Evolutionary conservation across 2,113 vertebrate genomes (phyloP).

Genomic region (Ictalurus punctatus): DNA sequence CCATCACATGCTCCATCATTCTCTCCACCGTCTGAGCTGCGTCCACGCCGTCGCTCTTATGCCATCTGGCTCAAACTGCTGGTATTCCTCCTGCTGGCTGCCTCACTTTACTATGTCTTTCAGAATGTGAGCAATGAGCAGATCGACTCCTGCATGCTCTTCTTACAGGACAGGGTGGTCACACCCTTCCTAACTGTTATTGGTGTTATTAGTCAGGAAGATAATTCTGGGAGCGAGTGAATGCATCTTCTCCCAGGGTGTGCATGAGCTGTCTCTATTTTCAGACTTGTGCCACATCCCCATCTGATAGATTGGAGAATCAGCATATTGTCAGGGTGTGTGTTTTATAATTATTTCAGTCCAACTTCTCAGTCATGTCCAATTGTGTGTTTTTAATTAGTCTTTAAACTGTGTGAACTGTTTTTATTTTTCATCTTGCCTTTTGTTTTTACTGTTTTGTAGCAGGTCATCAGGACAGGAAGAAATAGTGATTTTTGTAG

Average conservation of each 20-base stretch:
- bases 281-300: constrained; percentile 43
- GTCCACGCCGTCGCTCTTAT: constrained; percentile 65
- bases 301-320: constrained; percentile 14
- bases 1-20: constrained; percentile 17
- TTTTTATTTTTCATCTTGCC: constrained; percentile 30
- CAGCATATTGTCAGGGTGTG: constrained; percentile 32
- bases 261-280: constrained; percentile 43
- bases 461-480: constrained; percentile 15
- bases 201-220: constrained; percentile 34
- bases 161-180: constrained; percentile 60
- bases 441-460: constrained; percentile 49
- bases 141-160: constrained; percentile 70
- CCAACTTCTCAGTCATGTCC: constrained; percentile 37
- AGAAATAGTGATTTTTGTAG: constrained; percentile 20
- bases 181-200: constrained; percentile 63
- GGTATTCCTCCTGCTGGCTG: constrained; percentile 76
- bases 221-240: constrained; percentile 59
- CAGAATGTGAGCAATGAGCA: constrained; percentile 86
- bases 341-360: constrained; percentile 37
- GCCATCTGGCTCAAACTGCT: constrained; percentile 85
- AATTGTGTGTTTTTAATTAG: constrained; percentile 46
- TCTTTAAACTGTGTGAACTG: constrained; percentile 40
- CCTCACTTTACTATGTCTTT: constrained; percentile 81
- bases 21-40: not conserved
- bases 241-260: not conserved